Percentiles rank a stretch among this genome's conserved stretches.
Conservation (phyloP, 2,888 invertebrate species). For the Anthrax anthrax region DNA sequence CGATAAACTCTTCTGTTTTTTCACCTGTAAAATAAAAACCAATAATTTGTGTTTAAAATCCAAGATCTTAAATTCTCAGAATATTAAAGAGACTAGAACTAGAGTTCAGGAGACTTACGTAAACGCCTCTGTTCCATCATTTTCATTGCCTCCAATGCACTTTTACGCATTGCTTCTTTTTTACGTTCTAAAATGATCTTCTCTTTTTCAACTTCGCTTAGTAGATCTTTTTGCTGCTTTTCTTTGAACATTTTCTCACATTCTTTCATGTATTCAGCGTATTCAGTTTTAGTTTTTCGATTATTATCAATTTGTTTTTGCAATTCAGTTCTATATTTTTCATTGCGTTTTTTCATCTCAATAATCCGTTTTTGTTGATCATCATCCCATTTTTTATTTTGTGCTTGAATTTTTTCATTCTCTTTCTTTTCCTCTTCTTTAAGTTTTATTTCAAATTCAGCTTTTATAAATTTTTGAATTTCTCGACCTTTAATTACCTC, state of each 20-base stretch:
- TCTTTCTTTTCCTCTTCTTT: conserved; percentile 24
- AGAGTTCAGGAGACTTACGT: conserved; percentile 16
- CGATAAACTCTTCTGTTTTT: conserved; percentile 29
- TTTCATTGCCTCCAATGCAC: conserved; percentile 25
- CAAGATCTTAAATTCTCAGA: too few relatives aligned
- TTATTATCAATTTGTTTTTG: conserved; percentile 23
- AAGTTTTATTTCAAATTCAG: conserved; percentile 19
- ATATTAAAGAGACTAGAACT: not conserved
- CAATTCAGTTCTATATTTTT: conserved; percentile 24
- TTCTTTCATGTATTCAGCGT: conserved; percentile 15
- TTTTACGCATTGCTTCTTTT: conserved; percentile 18
- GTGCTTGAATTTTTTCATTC: conserved; percentile 22
- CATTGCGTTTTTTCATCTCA: conserved; percentile 17
- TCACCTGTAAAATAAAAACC: conserved; percentile 18
- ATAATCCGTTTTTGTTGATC: conserved; percentile 25
- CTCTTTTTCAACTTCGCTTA: conserved; percentile 30
- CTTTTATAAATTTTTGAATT: conserved; percentile 23
- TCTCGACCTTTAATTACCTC: conserved; percentile 27
- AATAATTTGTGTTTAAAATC: too few relatives aligned
- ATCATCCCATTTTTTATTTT: conserved; percentile 29
- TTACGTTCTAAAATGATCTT: conserved; percentile 18
- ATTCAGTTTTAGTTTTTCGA: conserved; percentile 16
- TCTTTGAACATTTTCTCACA: conserved; percentile 17
- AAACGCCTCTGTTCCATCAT: conserved; percentile 23
- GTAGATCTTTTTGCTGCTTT: conserved; percentile 22